These are phyloP conservation scores for mouse (Mus musculus) DNA, from an alignment of 2,113 vertebrate species.

Conservation along the genomic window DNA sequence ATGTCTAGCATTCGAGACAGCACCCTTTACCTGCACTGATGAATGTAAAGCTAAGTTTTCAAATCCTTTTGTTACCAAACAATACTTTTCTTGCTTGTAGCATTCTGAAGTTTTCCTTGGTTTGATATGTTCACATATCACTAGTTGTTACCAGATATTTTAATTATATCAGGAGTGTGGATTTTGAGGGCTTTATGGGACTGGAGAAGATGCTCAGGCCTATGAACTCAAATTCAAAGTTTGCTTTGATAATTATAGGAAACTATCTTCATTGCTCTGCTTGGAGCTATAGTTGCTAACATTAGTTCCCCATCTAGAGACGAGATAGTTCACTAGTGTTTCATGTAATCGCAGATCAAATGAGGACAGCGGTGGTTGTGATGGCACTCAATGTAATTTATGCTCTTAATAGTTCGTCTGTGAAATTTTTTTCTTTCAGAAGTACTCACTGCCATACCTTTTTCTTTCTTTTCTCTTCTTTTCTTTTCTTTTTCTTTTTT, in stretches of 20 bases:
- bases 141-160: not conserved
- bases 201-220: conserved; percentile 42
- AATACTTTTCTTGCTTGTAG: conserved; percentile 12
- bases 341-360: not conserved
- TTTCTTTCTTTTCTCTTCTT: not conserved
- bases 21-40: not conserved
- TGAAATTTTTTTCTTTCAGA: conserved; percentile 46
- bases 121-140: not conserved
- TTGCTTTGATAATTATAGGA: conserved; percentile 44
- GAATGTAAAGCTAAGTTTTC: conserved; percentile 24
- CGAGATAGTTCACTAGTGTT: not conserved
- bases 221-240: conserved; percentile 24
- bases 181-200: conserved; percentile 9
- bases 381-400: conserved; percentile 52
- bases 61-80: not conserved
- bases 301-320: conserved; percentile 32
- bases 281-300: conserved; percentile 6
- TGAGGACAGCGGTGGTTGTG: not conserved
- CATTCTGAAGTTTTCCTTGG: conserved; percentile 5
- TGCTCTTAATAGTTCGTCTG: conserved; percentile 51
- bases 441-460: conserved; percentile 6
- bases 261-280: conserved; percentile 29
- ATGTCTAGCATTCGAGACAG: not conserved
- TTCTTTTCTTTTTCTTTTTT: too few relatives aligned
- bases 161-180: not conserved